Evolutionary conservation across 2,888 invertebrate species (phyloP), one percentile per base, ranked within the genome.

Genomic region (Lampropteryx suffumata): DNA sequence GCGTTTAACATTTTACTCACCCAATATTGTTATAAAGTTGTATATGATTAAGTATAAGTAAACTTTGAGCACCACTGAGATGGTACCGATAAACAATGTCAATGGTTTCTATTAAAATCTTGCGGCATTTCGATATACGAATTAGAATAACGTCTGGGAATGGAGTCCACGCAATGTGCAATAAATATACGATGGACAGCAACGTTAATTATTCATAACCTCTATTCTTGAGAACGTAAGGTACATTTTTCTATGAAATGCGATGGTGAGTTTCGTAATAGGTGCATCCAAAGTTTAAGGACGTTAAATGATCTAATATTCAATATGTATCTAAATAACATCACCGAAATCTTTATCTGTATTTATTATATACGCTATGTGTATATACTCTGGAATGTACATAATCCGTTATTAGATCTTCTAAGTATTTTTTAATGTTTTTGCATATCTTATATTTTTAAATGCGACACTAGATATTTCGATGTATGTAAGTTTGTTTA

Each of bases 41-140:
- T n/a, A n/a, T n/a, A n/a, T n/a, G 24, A 24, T 24, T 24, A 24
- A 24, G 3, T 24, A 7, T 24, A 24, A 24, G 6, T 42, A 71
- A 82, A 82, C 60, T 84, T 90, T 89, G 87, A 78, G 76, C 67
- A 73, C 43, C 84, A 27, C 68, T 55, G 42, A 12, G 47, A 65
- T 67, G 76, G 80, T 82, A 86, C 81, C 78, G 76, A 78, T 86
- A 88, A 89, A 88, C 88, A 88, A 88, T 87, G 82, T 87, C 82
- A 82, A 77, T 80, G 85, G 78, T 84, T 88, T 87, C 84, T 84
- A 84, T 83, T 87, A 84, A 82, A 86, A 79, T 72, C 78, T 76
- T 81, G 82, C 84, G 80, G 80, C 77, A 85, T 84, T 83, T 83
- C 78, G 77, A 82, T 82, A 81, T 79, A 84, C 81, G 84, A 83